Conservation (phyloP, 2,888 invertebrate genomes). For the Lepidocyrtoides sp. region DNA sequence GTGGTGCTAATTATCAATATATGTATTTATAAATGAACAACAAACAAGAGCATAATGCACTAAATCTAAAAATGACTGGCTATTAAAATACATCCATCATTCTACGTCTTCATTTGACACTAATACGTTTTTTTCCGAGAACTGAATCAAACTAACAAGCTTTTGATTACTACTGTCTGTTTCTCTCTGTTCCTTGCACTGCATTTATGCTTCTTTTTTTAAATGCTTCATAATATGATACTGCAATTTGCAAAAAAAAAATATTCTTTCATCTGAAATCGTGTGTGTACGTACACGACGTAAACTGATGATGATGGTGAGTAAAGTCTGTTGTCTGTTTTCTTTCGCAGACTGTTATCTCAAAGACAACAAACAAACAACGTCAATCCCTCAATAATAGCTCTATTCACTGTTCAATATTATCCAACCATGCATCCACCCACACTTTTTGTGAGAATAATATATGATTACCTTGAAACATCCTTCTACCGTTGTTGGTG, state of each 20-base stretch:
- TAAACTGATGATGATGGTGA: too few species aligned
- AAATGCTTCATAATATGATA: not conserved
- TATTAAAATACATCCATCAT: too few species aligned
- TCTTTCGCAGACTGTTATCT: not conserved
- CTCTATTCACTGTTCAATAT: not conserved
- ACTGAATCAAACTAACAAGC: too few species aligned
- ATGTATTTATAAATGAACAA: too few species aligned
- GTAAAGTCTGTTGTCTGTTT: too few species aligned
- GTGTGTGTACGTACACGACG: too few species aligned
- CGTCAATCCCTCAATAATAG: not conserved
- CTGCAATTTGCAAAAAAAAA: not conserved
- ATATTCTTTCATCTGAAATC: not conserved
- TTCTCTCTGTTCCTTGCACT: too few species aligned
- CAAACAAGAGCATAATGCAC: not conserved
- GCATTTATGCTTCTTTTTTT: not conserved
- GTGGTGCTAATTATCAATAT: too few species aligned
- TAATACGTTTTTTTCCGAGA: too few species aligned
- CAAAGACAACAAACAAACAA: not conserved
- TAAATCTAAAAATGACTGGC: too few species aligned
- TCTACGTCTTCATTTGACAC: too few species aligned
- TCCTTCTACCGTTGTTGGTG: conserved; percentile 6
- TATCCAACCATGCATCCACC: not conserved
- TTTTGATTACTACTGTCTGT: too few species aligned
- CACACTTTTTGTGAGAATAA: not conserved
- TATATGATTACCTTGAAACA: conserved; percentile 36